Percentiles rank a stretch among this genome's conserved stretches.
Conservation (phyloP, 1,140 invertebrate species). For the Condylostylus longicornis region DNA sequence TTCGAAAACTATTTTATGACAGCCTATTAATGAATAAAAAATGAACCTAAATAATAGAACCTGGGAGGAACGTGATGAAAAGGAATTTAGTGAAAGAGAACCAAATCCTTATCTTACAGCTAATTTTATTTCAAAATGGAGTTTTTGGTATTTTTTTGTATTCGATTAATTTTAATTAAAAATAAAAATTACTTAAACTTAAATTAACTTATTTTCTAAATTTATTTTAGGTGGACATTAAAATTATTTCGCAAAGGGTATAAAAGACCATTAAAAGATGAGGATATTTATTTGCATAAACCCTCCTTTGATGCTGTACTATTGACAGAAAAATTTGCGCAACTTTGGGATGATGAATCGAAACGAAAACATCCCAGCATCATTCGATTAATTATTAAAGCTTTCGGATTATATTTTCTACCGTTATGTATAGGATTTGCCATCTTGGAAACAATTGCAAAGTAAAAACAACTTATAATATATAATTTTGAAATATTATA, state of each 20-base stretch:
- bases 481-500: too few relatives aligned
- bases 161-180: too few relatives aligned
- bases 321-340: constrained; percentile 35
- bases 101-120: constrained; percentile 27
- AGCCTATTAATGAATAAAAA: too few relatives aligned
- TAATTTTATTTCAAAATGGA: constrained; percentile 30
- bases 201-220: too few relatives aligned
- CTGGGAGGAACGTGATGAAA: too few relatives aligned
- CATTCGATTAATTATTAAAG: constrained; percentile 42
- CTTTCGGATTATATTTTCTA: constrained; percentile 36
- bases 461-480: too few relatives aligned
- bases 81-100: too few relatives aligned
- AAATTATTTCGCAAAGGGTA: constrained; percentile 31
- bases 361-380: constrained; percentile 35
- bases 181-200: too few relatives aligned
- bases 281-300: constrained; percentile 34
- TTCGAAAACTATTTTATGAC: too few relatives aligned
- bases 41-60: too few relatives aligned
- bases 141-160: constrained; percentile 23
- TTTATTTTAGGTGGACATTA: constrained; percentile 33
- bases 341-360: constrained; percentile 38
- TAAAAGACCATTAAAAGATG: constrained; percentile 25
- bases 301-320: constrained; percentile 30
- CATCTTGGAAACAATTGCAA: too few relatives aligned
- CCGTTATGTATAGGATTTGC: constrained; percentile 24